Percentiles rank a stretch among this genome's conserved stretches.
Evolutionary conservation across 2,888 invertebrate species (phyloP).

Genomic region (Dastarcus helophoroides): DNA sequence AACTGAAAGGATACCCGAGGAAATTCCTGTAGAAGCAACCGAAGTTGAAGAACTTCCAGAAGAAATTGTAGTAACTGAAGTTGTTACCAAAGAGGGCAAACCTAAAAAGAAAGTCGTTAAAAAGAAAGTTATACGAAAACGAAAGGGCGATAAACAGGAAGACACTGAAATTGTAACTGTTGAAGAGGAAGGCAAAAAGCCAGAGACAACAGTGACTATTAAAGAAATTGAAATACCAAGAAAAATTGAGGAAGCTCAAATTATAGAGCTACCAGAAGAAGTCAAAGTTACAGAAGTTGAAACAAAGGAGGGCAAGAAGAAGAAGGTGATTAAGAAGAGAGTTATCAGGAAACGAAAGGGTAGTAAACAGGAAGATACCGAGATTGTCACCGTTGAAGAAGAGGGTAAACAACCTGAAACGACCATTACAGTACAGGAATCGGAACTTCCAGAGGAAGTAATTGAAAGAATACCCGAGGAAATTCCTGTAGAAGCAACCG

Average conservation of each 20-base stretch:
- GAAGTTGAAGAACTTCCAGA: conserved; percentile 23
- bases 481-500: conserved; percentile 3
- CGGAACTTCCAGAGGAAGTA: conserved; percentile 21
- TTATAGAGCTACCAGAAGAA: conserved; percentile 19
- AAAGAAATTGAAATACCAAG: conserved; percentile 19
- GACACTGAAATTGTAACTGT: conserved; percentile 29
- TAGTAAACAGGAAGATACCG: conserved; percentile 33
- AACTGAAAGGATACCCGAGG: conserved; percentile 4
- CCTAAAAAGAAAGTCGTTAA: conserved; percentile 25
- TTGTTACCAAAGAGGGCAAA: conserved; percentile 15
- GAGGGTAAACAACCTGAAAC: conserved; percentile 36
- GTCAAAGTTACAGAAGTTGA: conserved; percentile 19
- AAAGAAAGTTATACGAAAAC: conserved; percentile 35
- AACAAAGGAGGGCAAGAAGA: conserved; percentile 17
- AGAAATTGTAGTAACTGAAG: conserved; percentile 17
- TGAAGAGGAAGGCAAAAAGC: conserved; percentile 30
- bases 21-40: conserved; percentile 12
- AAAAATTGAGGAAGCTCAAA: conserved; percentile 15
- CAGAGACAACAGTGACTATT: conserved; percentile 22
- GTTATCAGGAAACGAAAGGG: conserved; percentile 35
- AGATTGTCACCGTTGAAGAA: conserved; percentile 35
- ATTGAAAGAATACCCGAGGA: conserved; percentile 3
- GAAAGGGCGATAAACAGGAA: conserved; percentile 28
- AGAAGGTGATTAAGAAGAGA: conserved; percentile 31
- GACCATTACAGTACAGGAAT: conserved; percentile 27